Evolutionary conservation across 2,113 vertebrate species (phyloP).

Genomic region (Sula dactylatra): DNA sequence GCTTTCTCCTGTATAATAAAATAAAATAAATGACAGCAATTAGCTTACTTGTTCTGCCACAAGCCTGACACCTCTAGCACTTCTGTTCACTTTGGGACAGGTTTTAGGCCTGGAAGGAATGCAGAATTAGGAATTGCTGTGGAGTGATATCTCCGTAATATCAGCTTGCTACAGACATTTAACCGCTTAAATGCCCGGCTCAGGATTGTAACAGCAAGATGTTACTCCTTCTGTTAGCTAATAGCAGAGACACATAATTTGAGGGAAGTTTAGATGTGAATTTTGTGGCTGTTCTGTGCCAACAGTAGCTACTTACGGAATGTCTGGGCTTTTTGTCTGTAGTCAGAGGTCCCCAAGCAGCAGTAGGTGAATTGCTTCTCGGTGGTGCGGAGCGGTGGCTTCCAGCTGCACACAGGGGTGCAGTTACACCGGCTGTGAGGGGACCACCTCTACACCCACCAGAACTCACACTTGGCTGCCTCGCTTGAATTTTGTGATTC

Average conservation of each 20-base stretch:
- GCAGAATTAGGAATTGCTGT: not conserved
- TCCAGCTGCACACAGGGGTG: not conserved
- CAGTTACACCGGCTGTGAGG: not conserved
- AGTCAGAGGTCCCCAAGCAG: not conserved
- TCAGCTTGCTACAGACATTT: not conserved
- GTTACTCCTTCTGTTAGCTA: not conserved
- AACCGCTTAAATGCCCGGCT: not conserved
- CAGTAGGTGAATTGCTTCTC: not conserved
- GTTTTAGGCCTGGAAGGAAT: constrained; percentile 46
- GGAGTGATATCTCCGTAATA: not conserved
- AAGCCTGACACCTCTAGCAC: not conserved
- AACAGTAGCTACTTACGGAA: not conserved
- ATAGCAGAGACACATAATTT: not conserved
- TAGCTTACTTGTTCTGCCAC: constrained; percentile 28
- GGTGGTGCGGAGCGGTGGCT: not conserved
- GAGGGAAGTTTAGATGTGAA: not conserved
- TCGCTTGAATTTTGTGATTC: not conserved
- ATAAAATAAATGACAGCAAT: constrained; percentile 49
- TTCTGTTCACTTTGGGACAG: constrained; percentile 21
- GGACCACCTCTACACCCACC: not conserved
- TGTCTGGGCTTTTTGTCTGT: not conserved
- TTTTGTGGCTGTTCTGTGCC: not conserved
- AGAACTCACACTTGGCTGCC: not conserved
- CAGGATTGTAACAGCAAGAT: not conserved
- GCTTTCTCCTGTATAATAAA: constrained; percentile 16